phyloP scores from a whole-genome alignment of 64 coral and sea anemone genomes.

The Astreopora myriophthalma region DNA sequence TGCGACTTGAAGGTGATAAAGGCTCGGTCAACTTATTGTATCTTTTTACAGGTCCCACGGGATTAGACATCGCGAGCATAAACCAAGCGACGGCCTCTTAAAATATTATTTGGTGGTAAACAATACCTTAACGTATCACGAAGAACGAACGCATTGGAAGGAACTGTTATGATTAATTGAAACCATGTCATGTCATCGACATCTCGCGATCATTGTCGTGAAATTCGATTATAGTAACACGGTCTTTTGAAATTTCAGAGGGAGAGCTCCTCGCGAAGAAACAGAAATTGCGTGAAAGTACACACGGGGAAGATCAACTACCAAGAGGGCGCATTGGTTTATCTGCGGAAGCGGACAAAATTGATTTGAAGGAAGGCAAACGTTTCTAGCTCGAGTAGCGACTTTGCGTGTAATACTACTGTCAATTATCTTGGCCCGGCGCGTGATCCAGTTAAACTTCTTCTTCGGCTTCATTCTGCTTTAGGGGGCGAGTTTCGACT shows the following conservation, averaged over 20 bases:
- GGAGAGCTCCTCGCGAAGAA: background rate
- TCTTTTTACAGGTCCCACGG: conserved; percentile 13
- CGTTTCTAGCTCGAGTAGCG: background rate
- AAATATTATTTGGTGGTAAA: background rate
- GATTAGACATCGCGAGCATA: background rate
- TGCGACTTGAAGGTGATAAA: background rate
- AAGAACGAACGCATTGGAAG: background rate
- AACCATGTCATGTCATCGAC: conserved; percentile 73
- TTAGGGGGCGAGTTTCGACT: background rate
- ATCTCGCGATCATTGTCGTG: conserved; percentile 52
- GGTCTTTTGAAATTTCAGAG: conserved; percentile 9
- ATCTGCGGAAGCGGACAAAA: background rate
- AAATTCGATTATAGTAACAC: conserved; percentile 66
- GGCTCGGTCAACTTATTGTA: background rate
- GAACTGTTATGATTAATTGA: conserved; percentile 68
- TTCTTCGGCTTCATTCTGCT: background rate
- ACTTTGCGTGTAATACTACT: conserved; percentile 14
- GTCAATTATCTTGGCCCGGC: conserved; percentile 20
- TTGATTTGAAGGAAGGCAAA: conserved; percentile 35
- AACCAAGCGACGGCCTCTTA: background rate
- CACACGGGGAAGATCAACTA: background rate
- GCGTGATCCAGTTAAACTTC: background rate
- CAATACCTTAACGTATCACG: conserved; percentile 25
- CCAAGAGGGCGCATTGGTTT: background rate
- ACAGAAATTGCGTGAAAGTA: background rate